These are phyloP conservation scores for Tachyglossus aculeatus DNA, from an alignment of 2,797 vertebrate species.

Conservation along the genomic window DNA sequence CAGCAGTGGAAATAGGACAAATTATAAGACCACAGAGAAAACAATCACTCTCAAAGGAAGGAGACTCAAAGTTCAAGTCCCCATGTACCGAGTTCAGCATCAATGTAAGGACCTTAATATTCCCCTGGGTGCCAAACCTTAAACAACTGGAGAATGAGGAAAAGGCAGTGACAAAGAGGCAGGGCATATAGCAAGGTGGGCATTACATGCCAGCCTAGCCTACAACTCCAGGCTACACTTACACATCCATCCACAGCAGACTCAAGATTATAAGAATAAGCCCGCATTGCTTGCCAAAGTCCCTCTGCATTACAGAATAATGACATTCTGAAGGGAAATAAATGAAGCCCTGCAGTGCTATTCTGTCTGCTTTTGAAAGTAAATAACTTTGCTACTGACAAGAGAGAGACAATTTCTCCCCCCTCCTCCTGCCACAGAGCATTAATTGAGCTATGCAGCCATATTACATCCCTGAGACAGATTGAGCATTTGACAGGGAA, in stretches of 20 bases:
- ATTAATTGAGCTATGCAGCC: slow-evolving; percentile 79
- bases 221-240: slow-evolving; percentile 5
- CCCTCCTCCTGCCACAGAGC: slow-evolving; percentile 74
- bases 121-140: background rate
- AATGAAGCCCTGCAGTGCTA: slow-evolving; percentile 81
- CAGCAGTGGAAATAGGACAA: slow-evolving; percentile 8
- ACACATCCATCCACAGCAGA: slow-evolving; percentile 19
- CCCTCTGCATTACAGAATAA: slow-evolving; percentile 74
- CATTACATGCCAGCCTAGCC: too few relatives aligned
- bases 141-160: background rate
- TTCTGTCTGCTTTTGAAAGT: slow-evolving; percentile 82
- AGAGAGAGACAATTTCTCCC: slow-evolving; percentile 71
- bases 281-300: slow-evolving; percentile 59
- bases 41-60: background rate
- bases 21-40: background rate
- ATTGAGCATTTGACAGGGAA: slow-evolving; percentile 41
- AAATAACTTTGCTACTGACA: slow-evolving; percentile 82
- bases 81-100: accelerated
- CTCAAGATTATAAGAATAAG: slow-evolving; percentile 51
- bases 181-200: background rate
- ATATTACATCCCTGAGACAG: slow-evolving; percentile 58
- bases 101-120: accelerated
- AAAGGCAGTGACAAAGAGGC: background rate
- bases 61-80: background rate
- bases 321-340: slow-evolving; percentile 76